phyloP scores from a whole-genome alignment of 2,888 invertebrate species.

The Drosophila melanosoma region DNA sequence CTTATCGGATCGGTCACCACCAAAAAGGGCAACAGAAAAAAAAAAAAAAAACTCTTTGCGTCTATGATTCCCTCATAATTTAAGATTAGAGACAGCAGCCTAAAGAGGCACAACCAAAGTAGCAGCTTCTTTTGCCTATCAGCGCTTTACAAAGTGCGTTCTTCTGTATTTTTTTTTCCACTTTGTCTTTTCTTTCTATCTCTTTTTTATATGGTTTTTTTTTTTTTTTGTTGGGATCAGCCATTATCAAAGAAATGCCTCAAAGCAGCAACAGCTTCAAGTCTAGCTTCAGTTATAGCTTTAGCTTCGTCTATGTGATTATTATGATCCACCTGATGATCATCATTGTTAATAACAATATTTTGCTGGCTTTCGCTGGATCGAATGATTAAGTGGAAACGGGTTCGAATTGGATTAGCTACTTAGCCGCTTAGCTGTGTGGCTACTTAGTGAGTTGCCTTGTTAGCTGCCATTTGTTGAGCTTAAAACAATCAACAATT shows the following conservation, averaged over 20 bases:
- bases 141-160: slow-evolving; percentile 60
- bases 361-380: slow-evolving; percentile 70
- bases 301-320: slow-evolving; percentile 1
- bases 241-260: slow-evolving; percentile 49
- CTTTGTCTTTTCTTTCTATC: slow-evolving; percentile 8
- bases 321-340: slow-evolving; percentile 2
- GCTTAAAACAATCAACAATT: slow-evolving; percentile 13
- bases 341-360: slow-evolving; percentile 67
- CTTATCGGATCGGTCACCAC: slow-evolving; percentile 55
- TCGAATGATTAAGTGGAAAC: slow-evolving; percentile 68
- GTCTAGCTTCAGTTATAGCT: neutral
- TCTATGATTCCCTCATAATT: slow-evolving; percentile 69
- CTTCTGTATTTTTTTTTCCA: slow-evolving; percentile 42
- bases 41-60: slow-evolving; percentile 37
- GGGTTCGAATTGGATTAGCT: slow-evolving; percentile 49
- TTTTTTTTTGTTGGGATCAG: neutral
- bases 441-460: slow-evolving; percentile 49
- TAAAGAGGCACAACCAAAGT: neutral
- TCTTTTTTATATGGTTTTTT: neutral
- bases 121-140: slow-evolving; percentile 45
- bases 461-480: slow-evolving; percentile 45
- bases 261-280: slow-evolving; percentile 2
- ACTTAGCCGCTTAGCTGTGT: slow-evolving; percentile 4
- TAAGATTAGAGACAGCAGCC: slow-evolving; percentile 58
- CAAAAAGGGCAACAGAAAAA: slow-evolving; percentile 8